Evolutionary conservation across 2,113 vertebrate genomes (phyloP), one percentile per base, ranked within the genome.

Genomic region (Candoia aspera): DNA sequence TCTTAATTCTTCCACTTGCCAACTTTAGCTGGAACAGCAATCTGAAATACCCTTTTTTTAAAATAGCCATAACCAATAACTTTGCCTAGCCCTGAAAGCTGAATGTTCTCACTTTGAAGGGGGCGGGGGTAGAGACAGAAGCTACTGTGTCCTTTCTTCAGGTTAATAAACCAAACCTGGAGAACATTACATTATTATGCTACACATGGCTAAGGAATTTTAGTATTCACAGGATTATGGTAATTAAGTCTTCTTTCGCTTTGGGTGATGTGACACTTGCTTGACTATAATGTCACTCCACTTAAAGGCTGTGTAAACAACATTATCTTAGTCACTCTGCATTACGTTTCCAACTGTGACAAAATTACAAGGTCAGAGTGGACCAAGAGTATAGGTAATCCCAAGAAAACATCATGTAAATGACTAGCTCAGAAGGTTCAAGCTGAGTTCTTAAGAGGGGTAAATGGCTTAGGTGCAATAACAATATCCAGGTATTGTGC

Each of bases 231-330:
- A 92, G 97, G 97, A 97, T 97, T 98, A 98, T 98, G 97, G 97
- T 98, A 98, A 98, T 98, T 97, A 98, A 97, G 96, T 96, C 97
- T 97, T 96, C 96, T 95, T 98, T 98, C 97, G 97, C 97, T 97
- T 97, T 97, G 97, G 97, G 95, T 98, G 97, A 97, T 97, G 96
- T 97, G 97, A 98, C 97, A 98, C 97, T 97, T 97, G 97, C 97
- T 97, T 97, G 96, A 98, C 97, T 98, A 97, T 98, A 98, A 98
- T 98, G 98, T 98, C 97, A 98, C 97, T 98, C 97, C 97, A 98
- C 97, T 98, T 98, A 98, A 98, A 98, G 97, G 97, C 97, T 98
- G 97, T 98, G 98, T 98, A 98, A 98, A 98, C 97, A 98, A 97
- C 97, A 98, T 98, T 98, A 98, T 98, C 97, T 97, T 97, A 97